phyloP scores from a whole-genome alignment of 1,140 invertebrate genomes.

The Antheraea mylitta region DNA sequence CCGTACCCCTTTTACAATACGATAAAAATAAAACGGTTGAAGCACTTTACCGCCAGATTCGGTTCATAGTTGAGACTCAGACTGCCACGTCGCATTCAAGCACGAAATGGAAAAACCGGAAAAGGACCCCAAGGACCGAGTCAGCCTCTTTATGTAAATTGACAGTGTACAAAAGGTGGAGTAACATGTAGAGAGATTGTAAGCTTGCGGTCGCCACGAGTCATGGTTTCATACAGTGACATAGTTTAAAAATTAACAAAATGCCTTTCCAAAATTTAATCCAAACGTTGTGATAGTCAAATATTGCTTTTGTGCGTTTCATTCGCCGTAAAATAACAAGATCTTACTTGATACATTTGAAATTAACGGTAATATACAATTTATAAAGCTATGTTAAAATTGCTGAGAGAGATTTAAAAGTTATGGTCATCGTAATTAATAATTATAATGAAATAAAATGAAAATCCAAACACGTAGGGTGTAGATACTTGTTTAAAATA shows the following conservation, averaged over 20 bases:
- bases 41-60: slow-evolving; percentile 49
- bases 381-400: too few species aligned
- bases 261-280: slow-evolving; percentile 34
- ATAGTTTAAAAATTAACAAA: slow-evolving; percentile 28
- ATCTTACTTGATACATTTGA: too few species aligned
- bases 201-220: slow-evolving; percentile 42
- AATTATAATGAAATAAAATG: too few species aligned
- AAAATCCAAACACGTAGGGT: too few species aligned
- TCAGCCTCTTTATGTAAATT: slow-evolving; percentile 64
- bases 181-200: slow-evolving; percentile 62
- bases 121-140: slow-evolving; percentile 59
- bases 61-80: slow-evolving; percentile 35
- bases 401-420: too few species aligned
- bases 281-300: slow-evolving; percentile 32
- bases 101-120: slow-evolving; percentile 63
- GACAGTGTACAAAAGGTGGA: slow-evolving; percentile 58
- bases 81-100: slow-evolving; percentile 44
- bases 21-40: slow-evolving; percentile 49
- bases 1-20: slow-evolving; percentile 38
- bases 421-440: too few species aligned
- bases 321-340: slow-evolving; percentile 18
- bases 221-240: too few species aligned
- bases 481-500: too few species aligned
- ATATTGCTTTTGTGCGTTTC: neutral
- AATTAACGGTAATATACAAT: too few species aligned